Conservation (phyloP, 2,113 vertebrate genomes). For the Dipodomys ordii region DNA sequence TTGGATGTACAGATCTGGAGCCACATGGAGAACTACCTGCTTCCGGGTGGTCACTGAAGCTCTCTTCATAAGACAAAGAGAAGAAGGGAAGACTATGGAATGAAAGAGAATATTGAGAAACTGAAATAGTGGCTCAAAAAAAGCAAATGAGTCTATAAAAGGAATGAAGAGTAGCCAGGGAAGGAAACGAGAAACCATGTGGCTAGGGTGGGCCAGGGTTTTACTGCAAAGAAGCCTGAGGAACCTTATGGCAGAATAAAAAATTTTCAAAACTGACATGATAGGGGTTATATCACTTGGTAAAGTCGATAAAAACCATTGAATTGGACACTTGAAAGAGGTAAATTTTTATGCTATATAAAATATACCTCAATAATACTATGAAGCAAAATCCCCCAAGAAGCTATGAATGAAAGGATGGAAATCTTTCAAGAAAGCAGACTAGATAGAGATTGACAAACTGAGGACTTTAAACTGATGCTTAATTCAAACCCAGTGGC, state of each 20-base stretch:
- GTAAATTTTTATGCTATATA: background rate
- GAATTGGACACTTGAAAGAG: background rate
- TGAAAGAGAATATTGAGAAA: background rate
- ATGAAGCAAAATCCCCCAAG: background rate
- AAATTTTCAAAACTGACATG: background rate
- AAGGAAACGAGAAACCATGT: background rate
- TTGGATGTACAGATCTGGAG: background rate
- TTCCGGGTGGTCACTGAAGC: background rate
- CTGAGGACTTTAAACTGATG: background rate
- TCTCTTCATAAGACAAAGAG: background rate
- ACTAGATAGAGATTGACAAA: background rate
- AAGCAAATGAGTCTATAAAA: background rate
- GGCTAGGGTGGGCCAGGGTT: background rate
- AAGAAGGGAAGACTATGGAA: background rate
- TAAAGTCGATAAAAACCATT: background rate
- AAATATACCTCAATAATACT: background rate
- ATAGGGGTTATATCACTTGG: background rate
- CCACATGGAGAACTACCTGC: background rate
- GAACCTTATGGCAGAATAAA: background rate
- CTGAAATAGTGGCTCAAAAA: background rate
- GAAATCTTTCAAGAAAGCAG: conserved; percentile 14
- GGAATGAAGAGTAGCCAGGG: background rate
- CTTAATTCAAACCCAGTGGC: background rate
- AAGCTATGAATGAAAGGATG: background rate
- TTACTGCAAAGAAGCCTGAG: background rate